Evolutionary conservation across 2,888 invertebrate genomes (phyloP).

Genomic region (Drosophila suboccidentalis): DNA sequence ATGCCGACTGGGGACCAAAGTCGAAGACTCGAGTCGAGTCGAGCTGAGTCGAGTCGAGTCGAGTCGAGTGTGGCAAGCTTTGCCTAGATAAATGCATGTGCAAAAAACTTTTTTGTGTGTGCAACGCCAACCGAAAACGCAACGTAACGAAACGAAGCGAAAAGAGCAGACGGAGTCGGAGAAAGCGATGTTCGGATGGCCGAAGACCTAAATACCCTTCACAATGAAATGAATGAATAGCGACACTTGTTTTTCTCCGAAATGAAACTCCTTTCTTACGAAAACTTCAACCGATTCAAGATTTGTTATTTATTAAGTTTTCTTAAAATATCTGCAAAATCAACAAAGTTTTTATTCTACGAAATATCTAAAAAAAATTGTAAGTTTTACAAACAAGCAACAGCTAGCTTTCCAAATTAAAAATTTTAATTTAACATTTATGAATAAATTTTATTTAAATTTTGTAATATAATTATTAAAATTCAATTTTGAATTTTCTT

Average conservation of each 20-base stretch:
- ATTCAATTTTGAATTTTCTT: too few species aligned
- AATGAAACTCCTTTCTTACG: background rate
- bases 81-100: slow-evolving; percentile 77
- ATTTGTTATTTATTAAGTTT: too few species aligned
- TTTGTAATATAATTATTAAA: too few species aligned
- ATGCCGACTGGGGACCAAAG: slow-evolving; percentile 34
- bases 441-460: too few species aligned
- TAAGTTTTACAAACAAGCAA: too few species aligned
- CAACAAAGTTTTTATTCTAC: too few species aligned
- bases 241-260: too few species aligned
- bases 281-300: background rate
- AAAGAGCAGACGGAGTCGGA: background rate
- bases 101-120: slow-evolving; percentile 56
- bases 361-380: too few species aligned
- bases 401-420: too few species aligned
- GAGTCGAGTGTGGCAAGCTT: slow-evolving; percentile 40
- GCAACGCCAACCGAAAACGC: slow-evolving; percentile 42
- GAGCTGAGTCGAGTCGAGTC: background rate
- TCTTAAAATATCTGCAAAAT: too few species aligned
- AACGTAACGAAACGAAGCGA: slow-evolving; percentile 64
- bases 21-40: slow-evolving; percentile 43
- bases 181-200: background rate
- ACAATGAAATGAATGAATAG: background rate
- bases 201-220: slow-evolving; percentile 1
- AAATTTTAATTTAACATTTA: too few species aligned